These are phyloP conservation scores for Scortum barcoo DNA, from an alignment of 2,113 vertebrate species.

Conservation along the genomic window DNA sequence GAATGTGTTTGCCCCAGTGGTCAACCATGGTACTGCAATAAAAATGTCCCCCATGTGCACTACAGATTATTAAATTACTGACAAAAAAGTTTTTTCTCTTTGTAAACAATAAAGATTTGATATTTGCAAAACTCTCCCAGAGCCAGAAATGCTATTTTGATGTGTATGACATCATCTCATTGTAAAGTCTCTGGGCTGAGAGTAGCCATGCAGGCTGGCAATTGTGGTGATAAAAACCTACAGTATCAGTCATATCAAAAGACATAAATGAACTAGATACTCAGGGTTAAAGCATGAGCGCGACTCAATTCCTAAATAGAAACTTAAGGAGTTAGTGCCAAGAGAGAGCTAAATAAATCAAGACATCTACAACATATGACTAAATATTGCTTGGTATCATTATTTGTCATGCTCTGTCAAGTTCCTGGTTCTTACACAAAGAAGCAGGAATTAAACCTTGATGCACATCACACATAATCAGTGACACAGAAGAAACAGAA, in stretches of 20 bases:
- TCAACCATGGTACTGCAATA: background rate
- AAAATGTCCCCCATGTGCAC: too few species aligned
- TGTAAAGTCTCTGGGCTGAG: background rate
- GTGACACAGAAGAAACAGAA: conserved; percentile 1
- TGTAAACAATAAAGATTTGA: too few species aligned
- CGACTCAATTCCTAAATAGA: background rate
- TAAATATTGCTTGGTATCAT: background rate
- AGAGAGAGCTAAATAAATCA: background rate
- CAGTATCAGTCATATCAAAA: background rate
- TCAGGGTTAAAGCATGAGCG: background rate
- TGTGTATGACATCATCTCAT: background rate
- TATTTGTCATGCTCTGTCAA: background rate
- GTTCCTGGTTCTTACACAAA: conserved; percentile 15
- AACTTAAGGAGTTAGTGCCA: background rate
- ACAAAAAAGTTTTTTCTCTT: too few species aligned
- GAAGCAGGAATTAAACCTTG: conserved; percentile 34
- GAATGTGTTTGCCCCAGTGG: background rate
- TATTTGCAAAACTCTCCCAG: too few species aligned
- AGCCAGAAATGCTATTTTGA: background rate
- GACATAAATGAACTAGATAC: background rate
- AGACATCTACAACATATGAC: background rate
- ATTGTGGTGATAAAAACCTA: background rate
- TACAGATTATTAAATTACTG: too few species aligned
- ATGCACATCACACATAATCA: conserved; percentile 8
- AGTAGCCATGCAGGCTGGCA: background rate